Evolutionary conservation across 2,888 invertebrate genomes (phyloP).

Genomic region (Epiperipatus broadwayi): DNA sequence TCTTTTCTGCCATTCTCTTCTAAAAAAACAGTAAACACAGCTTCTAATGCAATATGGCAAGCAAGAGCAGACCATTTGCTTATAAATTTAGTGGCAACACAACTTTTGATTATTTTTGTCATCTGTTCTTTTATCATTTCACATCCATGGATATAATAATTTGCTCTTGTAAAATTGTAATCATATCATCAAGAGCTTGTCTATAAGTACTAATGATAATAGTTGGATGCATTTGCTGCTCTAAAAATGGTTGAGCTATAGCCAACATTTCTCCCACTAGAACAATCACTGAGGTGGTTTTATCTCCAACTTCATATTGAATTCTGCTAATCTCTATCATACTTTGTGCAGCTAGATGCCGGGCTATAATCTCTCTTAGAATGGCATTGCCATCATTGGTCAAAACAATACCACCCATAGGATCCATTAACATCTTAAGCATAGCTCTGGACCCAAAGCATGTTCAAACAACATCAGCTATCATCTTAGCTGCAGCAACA

Average conservation of each 20-base stretch:
- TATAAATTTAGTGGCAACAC: slow-evolving; percentile 92
- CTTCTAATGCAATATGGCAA: slow-evolving; percentile 83
- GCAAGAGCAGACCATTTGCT: slow-evolving; percentile 88
- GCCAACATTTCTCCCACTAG: slow-evolving; percentile 78
- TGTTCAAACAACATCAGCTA: no score
- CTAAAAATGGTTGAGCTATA: slow-evolving; percentile 70
- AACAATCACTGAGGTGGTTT: slow-evolving; percentile 84
- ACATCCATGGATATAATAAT: no score
- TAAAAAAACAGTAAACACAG: slow-evolving; percentile 71
- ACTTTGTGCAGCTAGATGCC: slow-evolving; percentile 95
- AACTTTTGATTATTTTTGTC: slow-evolving; percentile 67
- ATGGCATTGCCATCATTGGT: slow-evolving; percentile 99
- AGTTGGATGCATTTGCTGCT: slow-evolving; percentile 91
- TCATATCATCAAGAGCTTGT: slow-evolving; percentile 80
- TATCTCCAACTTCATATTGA: slow-evolving; percentile 98
- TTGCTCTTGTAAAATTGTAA: slow-evolving; percentile 57
- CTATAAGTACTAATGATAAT: slow-evolving; percentile 85
- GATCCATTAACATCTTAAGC: no score
- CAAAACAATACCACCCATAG: slow-evolving; percentile 99
- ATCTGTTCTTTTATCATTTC: no score
- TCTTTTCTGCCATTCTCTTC: slow-evolving; percentile 75
- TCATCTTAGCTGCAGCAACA: slow-evolving; percentile 93
- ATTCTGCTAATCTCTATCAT: slow-evolving; percentile 99
- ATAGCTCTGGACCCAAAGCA: slow-evolving; percentile 97
- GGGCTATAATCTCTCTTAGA: slow-evolving; percentile 82